Conservation (phyloP, 2,797 vertebrate species). For the Gadopsis marmoratus region DNA sequence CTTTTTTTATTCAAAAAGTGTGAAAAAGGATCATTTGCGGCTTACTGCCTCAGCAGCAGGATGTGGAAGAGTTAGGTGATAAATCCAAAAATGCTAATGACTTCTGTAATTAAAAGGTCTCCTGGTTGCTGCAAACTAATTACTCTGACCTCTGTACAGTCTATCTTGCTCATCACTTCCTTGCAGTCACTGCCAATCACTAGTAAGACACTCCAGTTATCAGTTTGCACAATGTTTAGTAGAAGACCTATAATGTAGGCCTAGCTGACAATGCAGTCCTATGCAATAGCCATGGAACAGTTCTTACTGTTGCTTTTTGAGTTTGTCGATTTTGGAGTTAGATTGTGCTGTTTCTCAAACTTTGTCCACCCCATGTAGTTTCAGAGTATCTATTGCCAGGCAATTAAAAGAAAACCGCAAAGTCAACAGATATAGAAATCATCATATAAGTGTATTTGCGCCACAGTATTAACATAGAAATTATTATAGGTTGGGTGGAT, state of each 20-base stretch:
- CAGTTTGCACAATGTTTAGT: neutral
- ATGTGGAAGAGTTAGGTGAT: conserved; percentile 7
- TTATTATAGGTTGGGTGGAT: neutral
- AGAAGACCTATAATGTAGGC: neutral
- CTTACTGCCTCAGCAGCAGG: neutral
- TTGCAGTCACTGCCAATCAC: neutral
- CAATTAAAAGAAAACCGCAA: neutral
- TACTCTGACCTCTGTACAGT: neutral
- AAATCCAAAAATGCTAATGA: conserved; percentile 3
- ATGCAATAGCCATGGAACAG: neutral
- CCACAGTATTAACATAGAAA: neutral
- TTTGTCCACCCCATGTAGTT: neutral
- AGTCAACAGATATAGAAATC: neutral
- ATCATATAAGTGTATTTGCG: neutral
- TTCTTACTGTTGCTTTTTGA: neutral
- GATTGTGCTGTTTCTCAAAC: neutral
- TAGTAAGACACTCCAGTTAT: conserved; percentile 2
- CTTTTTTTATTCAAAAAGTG: neutral
- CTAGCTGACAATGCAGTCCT: neutral
- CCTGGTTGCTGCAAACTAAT: conserved; percentile 12
- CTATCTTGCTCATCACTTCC: neutral
- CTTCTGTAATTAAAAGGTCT: conserved; percentile 27
- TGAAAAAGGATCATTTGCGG: neutral
- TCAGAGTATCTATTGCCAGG: neutral
- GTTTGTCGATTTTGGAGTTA: neutral